Evolutionary conservation across 1,140 invertebrate genomes (phyloP), one percentile per base, ranked within the genome.

Genomic region (Drosophila insularis): DNA sequence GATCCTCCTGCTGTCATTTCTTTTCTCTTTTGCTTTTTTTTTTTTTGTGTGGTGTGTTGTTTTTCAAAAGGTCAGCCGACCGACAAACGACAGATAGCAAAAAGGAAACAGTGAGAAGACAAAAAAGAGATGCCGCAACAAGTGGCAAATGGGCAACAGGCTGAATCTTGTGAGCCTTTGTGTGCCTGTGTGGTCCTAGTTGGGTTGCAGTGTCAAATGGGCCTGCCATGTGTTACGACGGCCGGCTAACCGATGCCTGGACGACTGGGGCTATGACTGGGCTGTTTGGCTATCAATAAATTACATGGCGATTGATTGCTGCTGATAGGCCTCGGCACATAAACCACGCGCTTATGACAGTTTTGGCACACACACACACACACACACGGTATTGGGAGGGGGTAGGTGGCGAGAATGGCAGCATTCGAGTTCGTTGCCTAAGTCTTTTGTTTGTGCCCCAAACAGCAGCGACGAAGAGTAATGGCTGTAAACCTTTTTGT

Each of bases 401-500:
- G 40, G 56, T 23, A 27, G 27, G 27, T 27, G 27, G 40, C 37
- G 39, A 19, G 43, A 37, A 14, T 63, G 27, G 32, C 31, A 31
- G 23, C 31, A 31, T 19, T 5, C 58, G 43, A 74, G 86, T 90
- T 90, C 71, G 87, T 80, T 77, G 81, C 87, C 89, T 90, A 90
- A 90, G 87, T 90, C 87, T 90, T 90, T 90, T 81, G 87, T 90
- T 81, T 71, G 68, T 37, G 63, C 72, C 69, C 82, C 69, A 81
- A 80, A 80, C 81, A 71, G 78, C 81, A 86, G 77, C 73, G 72
- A 74, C 77, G 81, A 85, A 90, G 85, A 89, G 80, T 89, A 89
- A 89, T 89, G 85, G 71, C 85, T 89, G 81, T 89, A 89, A 89
- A 89, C 86, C 86, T 85, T 89, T 89, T 89, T 89, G 85, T 90